Base-by-base conservation (phyloP, 2,797 vertebrate species). In the Iguana delicatissima region DNA sequence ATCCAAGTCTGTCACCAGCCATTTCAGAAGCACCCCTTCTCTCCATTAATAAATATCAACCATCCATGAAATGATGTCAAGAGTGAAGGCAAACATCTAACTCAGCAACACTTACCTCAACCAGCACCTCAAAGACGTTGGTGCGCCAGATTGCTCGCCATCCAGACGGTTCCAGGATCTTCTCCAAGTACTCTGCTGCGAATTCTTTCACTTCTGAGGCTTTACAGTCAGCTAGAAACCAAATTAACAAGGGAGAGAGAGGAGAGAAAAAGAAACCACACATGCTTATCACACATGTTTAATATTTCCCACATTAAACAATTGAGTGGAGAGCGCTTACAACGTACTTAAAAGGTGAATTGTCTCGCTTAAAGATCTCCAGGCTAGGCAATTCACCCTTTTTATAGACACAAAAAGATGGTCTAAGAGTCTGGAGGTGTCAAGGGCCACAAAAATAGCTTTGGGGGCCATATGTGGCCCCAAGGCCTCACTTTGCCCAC, bases 81-180 rank as follows among this genome's bases (percentile, higher is more conserved):
- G 3, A 59, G 67, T 12, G 50, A 42, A 95, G 84, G 92, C 74
- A 93, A 93, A 89, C 2, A 83, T 7, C 85, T 81, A 35, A 35
- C 46, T 8, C 52, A 0, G 7, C 84, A 76, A 2, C 62, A 93
- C 96, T 97, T 94, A 99, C 99, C 98, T 98, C 98, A 35, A 99
- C 97, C 79, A 99, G 96, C 80, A 99, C 98, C 87, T 99, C 97
- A 92, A 99, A 99, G 24, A 98, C 97, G 1, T 97, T 96, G 2
- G 98, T 99, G 85, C 96, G 97, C 99, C 99, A 99, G 80, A 99
- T 5, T 0, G 99, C 99, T 94, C 96, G 96, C 99, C 99, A 99
- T 91, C 99, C 98, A 82, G 96, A 98, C 0, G 98, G 98, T 93
- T 99, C 98, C 67, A 99, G 94, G 26, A 98, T 98, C 93, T 99